These are phyloP conservation scores for Leptosomus discolor DNA, from an alignment of 2,113 vertebrate genomes.

Conservation along the genomic window DNA sequence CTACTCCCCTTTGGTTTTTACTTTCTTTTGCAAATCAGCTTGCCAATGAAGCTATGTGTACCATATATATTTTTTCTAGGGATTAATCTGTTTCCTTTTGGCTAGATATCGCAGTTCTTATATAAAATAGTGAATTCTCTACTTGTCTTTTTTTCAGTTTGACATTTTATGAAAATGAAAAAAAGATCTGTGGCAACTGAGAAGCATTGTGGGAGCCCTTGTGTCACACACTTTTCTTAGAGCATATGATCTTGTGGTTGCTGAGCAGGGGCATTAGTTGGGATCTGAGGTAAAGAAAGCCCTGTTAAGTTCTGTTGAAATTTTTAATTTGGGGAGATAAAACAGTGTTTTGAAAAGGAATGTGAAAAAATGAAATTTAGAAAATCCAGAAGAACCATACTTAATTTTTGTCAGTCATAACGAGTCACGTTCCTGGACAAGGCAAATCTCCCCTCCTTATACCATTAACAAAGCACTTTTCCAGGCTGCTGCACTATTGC, in stretches of 20 bases:
- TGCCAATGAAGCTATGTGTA: not conserved
- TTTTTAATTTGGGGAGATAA: not conserved
- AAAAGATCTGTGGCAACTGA: not conserved
- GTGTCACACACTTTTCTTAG: not conserved
- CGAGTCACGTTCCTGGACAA: not conserved
- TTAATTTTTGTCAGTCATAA: not conserved
- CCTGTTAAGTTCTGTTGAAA: not conserved
- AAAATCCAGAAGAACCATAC: not conserved
- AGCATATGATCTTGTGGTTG: not conserved
- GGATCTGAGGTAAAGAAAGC: not conserved
- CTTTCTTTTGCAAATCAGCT: not conserved
- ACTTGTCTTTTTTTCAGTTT: not conserved
- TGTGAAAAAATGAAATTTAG: not conserved
- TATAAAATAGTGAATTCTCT: not conserved
- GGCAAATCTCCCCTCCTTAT: not conserved
- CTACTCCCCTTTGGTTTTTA: not conserved
- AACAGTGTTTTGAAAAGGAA: not conserved
- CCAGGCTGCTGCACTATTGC: not conserved
- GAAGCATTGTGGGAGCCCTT: not conserved
- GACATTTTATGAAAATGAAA: not conserved
- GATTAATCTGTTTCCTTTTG: not conserved
- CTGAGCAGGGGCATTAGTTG: not conserved
- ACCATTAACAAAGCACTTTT: not conserved
- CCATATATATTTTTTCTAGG: not conserved
- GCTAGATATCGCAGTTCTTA: not conserved